Evolutionary conservation across 1,140 invertebrate species (phyloP), one percentile per base, ranked within the genome.

Genomic region (Drosophila rhopaloa): DNA sequence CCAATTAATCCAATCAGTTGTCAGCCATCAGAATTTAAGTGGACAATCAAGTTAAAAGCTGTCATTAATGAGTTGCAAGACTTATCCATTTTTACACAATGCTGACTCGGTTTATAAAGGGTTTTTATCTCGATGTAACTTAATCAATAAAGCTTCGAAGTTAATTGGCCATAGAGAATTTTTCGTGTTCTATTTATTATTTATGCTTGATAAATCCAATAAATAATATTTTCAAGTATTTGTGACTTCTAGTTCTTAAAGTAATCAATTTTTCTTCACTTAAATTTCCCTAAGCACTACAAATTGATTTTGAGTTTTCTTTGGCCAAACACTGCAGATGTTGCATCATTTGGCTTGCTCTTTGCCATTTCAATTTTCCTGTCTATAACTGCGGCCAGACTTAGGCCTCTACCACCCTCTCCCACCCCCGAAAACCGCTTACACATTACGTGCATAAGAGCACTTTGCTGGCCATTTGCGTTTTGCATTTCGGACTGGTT

Each of bases 381-480:
- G 55, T 57, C 60, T 58, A 56, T 41, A 60, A 56, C 48, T 61
- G 63, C 54, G 48, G 38, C 41, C 29, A 59, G 47, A 38, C 46
- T 46, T 27, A 74, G 50, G 37, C 24, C 59, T 37, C 7, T 3
- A 6, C 29, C 29, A 32, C 29, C 5, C 24, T 40, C 29, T 5
- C 43, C 70, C 71, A 24, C 59, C 53, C 47, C 46, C 43, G n/a
- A 78, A 43, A 61, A 60, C 27, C 32, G 73, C 51, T 71, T 58
- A 63, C 40, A 57, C 56, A 84, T 85, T 77, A 85, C 81, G 77
- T 85, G 78, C 82, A 79, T 63, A 70, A 54, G 56, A 65, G 61
- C 82, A 85, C 78, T 85, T 85, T 81, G 56, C 77, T 77, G 74
- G 43, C 81, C 77, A 85, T 84, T 77, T 77, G 77, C 67, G 57